Percentiles rank a stretch among this genome's conserved stretches.
Evolutionary conservation across 1,140 invertebrate species (phyloP).

Genomic region (Lepidurus couesii): DNA sequence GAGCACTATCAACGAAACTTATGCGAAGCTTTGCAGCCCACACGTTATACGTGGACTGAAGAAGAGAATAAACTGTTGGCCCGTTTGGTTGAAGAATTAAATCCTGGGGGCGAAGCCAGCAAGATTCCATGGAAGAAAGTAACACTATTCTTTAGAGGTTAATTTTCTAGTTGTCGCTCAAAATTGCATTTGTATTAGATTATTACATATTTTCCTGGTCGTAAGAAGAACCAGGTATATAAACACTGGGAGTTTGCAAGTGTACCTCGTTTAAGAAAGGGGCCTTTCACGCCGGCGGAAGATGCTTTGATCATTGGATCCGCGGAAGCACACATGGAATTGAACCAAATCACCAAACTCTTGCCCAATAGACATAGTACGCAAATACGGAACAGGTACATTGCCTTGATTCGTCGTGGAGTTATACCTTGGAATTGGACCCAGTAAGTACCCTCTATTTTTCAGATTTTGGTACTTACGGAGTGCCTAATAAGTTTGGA

Average conservation of each 20-base stretch:
- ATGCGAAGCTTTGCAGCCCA: neutral
- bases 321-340: neutral
- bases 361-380: neutral
- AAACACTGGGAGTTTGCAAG: constrained; percentile 19
- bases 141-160: neutral
- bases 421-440: neutral
- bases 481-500: neutral
- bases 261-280: neutral
- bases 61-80: constrained; percentile 14
- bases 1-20: constrained; percentile 23
- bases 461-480: neutral
- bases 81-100: neutral
- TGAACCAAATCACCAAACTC: neutral
- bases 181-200: constrained; percentile 5
- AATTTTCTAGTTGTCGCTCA: neutral
- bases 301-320: neutral
- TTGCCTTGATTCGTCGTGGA: neutral
- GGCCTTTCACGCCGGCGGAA: constrained; percentile 16
- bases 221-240: constrained; percentile 23
- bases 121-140: constrained; percentile 31
- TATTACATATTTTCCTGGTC: neutral
- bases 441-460: neutral
- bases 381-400: constrained; percentile 26
- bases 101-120: neutral
- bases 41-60: constrained; percentile 23